Evolutionary conservation across 92 coral and sea anemone species (phyloP), one percentile per base, ranked within the genome.

Genomic region (Chrysogorgia sp.): DNA sequence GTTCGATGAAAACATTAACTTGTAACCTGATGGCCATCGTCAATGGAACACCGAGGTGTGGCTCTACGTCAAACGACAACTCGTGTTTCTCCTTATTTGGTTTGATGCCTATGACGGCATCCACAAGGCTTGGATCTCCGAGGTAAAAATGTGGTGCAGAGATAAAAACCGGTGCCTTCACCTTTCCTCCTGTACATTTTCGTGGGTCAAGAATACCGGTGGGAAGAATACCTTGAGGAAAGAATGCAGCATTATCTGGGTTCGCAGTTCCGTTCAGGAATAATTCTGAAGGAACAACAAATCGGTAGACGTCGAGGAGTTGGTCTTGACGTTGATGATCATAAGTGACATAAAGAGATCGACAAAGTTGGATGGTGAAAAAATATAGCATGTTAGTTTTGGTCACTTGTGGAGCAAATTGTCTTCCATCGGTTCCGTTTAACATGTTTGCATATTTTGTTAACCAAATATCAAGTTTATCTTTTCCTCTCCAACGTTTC

Each of bases 391-490:
- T 82, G 52, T 88, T 82, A 1, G 40, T 34, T 17, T 31, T 63
- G 53, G 43, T 75, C 1, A 81, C 58, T 9, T 84, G 83, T 20
- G 97, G 97, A 0, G 91, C 78, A 34, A 90, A 92, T 67, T 92
- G 97, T 50, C 88, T 90, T 2, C 97, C 97, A 21, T 92, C 97
- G 15, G 96, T 82, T n/a, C 97, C 97, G 58, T 92, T 92, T 8
- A 92, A 32, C 97, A 90, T 92, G 80, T 92, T 90, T 10, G 97
- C 96, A 80, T 86, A 92, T 17, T 67, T 57, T 7, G 96, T 67
- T 33, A 76, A 77, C 96, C 92, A 92, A 0, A 92, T 47, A 20
- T 84, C 88, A 21, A 92, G 82, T 29, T 76, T 66, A 0, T 65
- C 58, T 56, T 58, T 80, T 34, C 92, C 92, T 56, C 72, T 86